These are phyloP conservation scores for Arizona elegans DNA, from an alignment of 2,113 vertebrate species.

Conservation along the genomic window DNA sequence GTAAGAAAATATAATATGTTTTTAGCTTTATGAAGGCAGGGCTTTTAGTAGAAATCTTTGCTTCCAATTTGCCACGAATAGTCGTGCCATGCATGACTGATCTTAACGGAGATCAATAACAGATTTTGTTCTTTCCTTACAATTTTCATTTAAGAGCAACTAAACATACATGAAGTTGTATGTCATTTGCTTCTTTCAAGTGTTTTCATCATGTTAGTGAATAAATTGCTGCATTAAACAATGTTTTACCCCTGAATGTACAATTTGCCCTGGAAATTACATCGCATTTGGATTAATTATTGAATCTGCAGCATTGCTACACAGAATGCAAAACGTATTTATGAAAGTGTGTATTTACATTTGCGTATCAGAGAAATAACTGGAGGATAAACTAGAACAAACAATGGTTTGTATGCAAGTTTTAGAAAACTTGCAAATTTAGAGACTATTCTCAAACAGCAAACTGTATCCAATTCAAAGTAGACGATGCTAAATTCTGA, in stretches of 20 bases:
- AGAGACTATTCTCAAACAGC: not conserved
- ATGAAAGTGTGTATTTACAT: not conserved
- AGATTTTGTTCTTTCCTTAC: too few relatives aligned
- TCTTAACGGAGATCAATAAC: too few relatives aligned
- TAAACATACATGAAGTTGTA: too few relatives aligned
- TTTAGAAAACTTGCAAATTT: not conserved
- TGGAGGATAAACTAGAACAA: slow-evolving; percentile 1
- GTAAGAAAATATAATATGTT: too few relatives aligned
- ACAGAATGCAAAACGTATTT: not conserved
- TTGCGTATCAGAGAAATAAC: slow-evolving; percentile 14
- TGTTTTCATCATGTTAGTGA: not conserved
- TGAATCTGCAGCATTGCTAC: not conserved
- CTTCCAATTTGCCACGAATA: too few relatives aligned
- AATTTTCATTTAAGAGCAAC: too few relatives aligned
- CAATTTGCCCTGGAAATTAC: not conserved
- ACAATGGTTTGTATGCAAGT: not conserved
- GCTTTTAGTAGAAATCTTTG: too few relatives aligned
- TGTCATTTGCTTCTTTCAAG: too few relatives aligned
- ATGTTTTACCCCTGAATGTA: not conserved
- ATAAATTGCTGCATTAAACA: not conserved
- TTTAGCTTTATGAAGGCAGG: too few relatives aligned
- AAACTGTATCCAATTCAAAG: not conserved
- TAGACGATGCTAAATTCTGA: not conserved
- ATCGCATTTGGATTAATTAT: not conserved
- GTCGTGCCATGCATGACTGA: too few relatives aligned